Percentiles rank a stretch among this genome's conserved stretches.
phyloP scores from a whole-genome alignment of 2,888 invertebrate genomes.

The Protonemura montana region DNA sequence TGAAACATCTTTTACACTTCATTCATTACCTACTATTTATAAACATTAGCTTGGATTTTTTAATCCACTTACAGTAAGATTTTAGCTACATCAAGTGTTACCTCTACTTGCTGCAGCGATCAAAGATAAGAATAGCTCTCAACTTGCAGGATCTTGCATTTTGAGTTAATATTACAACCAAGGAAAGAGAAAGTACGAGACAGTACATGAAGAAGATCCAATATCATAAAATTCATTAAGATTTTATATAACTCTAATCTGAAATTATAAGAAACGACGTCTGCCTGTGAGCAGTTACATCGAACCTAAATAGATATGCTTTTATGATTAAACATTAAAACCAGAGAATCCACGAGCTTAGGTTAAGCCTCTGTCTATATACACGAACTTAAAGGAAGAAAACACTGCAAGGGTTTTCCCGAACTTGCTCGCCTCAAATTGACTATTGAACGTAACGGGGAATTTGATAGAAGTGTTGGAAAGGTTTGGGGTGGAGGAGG shows the following conservation, averaged over 20 bases:
- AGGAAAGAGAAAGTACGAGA: background rate
- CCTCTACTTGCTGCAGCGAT: too few species aligned
- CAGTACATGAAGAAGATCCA: background rate
- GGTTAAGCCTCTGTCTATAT: background rate
- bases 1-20: too few species aligned
- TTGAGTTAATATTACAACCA: background rate
- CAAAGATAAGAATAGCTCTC: too few species aligned
- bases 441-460: background rate
- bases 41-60: too few species aligned
- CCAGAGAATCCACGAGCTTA: background rate
- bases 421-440: background rate
- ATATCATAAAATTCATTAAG: background rate
- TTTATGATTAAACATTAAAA: background rate
- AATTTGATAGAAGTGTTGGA: background rate
- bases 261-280: background rate
- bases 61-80: too few species aligned
- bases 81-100: too few species aligned
- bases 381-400: background rate
- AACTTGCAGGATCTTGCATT: too few species aligned
- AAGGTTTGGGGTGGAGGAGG: background rate
- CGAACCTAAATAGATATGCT: background rate
- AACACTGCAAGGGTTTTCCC: background rate
- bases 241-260: background rate
- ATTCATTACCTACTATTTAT: too few species aligned
- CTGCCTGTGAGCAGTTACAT: background rate